Evolutionary conservation across 2,888 invertebrate genomes (phyloP), one percentile per base, ranked within the genome.

Genomic region (Drosophila nr. medialis): DNA sequence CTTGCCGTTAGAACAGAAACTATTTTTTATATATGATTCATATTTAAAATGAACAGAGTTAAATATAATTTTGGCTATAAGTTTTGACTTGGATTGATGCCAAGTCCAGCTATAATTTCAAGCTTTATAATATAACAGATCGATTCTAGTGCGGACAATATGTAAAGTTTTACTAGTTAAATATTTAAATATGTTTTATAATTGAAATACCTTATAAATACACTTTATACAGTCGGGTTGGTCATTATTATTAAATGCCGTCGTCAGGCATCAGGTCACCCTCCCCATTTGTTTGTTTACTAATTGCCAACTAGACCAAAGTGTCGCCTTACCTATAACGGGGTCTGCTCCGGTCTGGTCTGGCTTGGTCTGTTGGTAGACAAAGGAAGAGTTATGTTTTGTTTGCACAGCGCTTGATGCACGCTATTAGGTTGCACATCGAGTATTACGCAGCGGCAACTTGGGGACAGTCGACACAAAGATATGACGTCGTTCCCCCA

Each of bases 291-390:
- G 67, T 72, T 72, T 79, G 68, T 64, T 67, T 70, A 53, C 56
- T 66, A 75, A 79, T 78, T 71, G 71, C 48, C 67, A 49, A 58
- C 36, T 58, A 49, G 74, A 27, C 50, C 18, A 54, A 66, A 55
- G 78, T 77, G 58, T 77, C 62, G 53, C 45, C 40, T 77, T 75
- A 67, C 78, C 62, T 64, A 45, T 45, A 71, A 71, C 75, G 71
- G 53, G 75, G 45, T 49, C 58, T 59, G 58, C n/a, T 40, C 13
- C 15, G 24, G 32, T 34, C 15, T 34, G 4, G 32, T 53, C 32
- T 21, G 21, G 51, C 30, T 21, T 15, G 7, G 15, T 34, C 11
- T 24, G 30, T n/a, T 24, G 34, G 2, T 54, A 42, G 58, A 72
- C 62, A 54, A 59, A 54, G 40, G 64, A n/a, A 27, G 36, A 36